These are phyloP conservation scores for Aleadryas rufinucha DNA, from an alignment of 2,113 vertebrate species.

Conservation along the genomic window DNA sequence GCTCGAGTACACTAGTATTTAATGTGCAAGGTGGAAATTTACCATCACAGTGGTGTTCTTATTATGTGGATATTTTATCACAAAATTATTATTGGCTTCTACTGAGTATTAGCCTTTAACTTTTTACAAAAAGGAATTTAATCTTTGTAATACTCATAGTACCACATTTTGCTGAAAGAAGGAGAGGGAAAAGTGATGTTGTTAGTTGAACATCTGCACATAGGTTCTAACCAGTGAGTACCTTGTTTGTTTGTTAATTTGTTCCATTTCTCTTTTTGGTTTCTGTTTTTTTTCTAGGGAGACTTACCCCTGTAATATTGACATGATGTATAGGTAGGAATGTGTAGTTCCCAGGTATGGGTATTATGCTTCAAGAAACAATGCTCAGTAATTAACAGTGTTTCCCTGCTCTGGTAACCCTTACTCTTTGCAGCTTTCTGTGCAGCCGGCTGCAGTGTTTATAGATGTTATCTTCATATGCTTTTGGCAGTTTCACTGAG, in stretches of 20 bases:
- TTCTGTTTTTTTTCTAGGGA: conserved; percentile 13
- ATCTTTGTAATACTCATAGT: conserved; percentile 47
- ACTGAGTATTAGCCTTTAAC: conserved; percentile 50
- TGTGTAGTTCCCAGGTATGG: neutral
- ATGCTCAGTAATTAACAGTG: neutral
- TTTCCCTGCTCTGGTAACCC: neutral
- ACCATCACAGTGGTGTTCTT: conserved; percentile 34
- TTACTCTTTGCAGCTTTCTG: neutral
- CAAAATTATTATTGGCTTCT: conserved; percentile 63
- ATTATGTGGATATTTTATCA: conserved; percentile 58
- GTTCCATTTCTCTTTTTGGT: conserved; percentile 7
- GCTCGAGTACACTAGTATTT: neutral
- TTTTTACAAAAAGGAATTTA: conserved; percentile 49
- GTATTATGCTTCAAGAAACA: neutral
- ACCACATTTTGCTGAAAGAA: conserved; percentile 44
- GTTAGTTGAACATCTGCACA: conserved; percentile 37
- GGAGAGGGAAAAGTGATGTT: conserved; percentile 21
- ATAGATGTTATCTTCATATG: neutral
- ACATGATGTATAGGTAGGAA: neutral
- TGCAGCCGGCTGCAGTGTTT: neutral
- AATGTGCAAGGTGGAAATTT: conserved; percentile 27
- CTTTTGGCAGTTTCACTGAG: neutral
- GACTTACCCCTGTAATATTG: neutral
- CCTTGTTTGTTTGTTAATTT: neutral
- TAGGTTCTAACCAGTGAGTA: neutral